Percentiles rank a stretch among this genome's conserved stretches.
Conservation (phyloP, 2,113 vertebrate genomes). For the Amia ocellicauda region DNA sequence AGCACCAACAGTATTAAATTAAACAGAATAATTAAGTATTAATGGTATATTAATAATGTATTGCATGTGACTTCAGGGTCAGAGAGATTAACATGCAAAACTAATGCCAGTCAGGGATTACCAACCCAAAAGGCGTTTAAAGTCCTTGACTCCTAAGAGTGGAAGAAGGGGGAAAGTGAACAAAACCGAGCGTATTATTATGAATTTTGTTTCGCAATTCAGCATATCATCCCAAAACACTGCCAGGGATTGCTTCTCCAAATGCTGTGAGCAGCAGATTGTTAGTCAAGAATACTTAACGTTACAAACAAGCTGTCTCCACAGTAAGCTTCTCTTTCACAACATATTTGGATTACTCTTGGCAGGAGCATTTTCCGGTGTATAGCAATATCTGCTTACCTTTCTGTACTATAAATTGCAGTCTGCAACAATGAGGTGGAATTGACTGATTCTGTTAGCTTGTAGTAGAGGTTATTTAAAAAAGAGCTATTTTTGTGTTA, state of each 20-base stretch:
- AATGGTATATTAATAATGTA: conserved; percentile 11
- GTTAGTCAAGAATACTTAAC: conserved; percentile 1
- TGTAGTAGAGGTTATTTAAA: too few relatives aligned
- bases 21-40: conserved; percentile 11
- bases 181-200: conserved; percentile 15
- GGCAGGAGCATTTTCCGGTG: too few relatives aligned
- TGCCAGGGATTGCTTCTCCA: conserved; percentile 2
- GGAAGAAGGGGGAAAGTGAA: conserved; percentile 3
- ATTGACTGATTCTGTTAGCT: too few relatives aligned
- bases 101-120: not conserved
- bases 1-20: conserved; percentile 8
- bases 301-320: conserved; percentile 11
- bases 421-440: too few relatives aligned
- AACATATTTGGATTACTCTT: too few relatives aligned
- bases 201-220: conserved; percentile 11
- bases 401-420: too few relatives aligned
- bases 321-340: too few relatives aligned
- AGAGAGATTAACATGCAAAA: conserved; percentile 3
- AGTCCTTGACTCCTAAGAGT: not conserved
- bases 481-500: too few relatives aligned
- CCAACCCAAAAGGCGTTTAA: not conserved
- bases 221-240: not conserved
- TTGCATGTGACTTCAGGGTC: conserved; percentile 2
- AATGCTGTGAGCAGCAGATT: not conserved
- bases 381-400: too few relatives aligned